A percentile compares a stretch with the other conserved stretches of the same genome.
phyloP scores from a whole-genome alignment of 1,140 invertebrate species.

The Diprion similis region DNA sequence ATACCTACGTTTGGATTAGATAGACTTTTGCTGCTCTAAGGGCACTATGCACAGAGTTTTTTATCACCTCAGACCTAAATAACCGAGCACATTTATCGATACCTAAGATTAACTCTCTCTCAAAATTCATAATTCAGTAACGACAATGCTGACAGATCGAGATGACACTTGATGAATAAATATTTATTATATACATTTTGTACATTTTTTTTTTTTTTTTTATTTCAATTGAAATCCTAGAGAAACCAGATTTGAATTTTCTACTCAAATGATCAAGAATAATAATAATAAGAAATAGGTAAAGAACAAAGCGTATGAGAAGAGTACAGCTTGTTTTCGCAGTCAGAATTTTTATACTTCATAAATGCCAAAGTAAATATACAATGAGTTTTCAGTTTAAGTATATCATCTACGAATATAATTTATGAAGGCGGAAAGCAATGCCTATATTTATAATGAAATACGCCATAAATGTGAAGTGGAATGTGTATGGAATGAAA shows the following conservation, averaged over 20 bases:
- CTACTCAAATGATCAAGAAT: too few relatives aligned
- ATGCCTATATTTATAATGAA: background rate
- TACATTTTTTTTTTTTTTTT: too few relatives aligned
- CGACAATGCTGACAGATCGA: background rate
- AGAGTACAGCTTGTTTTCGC: background rate
- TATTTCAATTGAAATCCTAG: too few relatives aligned
- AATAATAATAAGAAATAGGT: too few relatives aligned
- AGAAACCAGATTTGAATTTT: too few relatives aligned
- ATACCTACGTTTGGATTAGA: too few relatives aligned
- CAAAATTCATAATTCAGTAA: too few relatives aligned
- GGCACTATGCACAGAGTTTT: background rate
- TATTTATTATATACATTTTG: background rate
- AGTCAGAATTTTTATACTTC: background rate
- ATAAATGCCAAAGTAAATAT: background rate
- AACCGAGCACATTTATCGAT: too few relatives aligned
- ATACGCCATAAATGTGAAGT: background rate
- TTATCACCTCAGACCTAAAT: conserved; percentile 1
- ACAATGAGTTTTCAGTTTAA: background rate
- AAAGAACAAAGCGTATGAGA: too few relatives aligned
- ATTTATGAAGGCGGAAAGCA: background rate
- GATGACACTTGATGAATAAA: conserved; percentile 17
- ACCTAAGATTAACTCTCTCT: too few relatives aligned
- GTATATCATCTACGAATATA: background rate
- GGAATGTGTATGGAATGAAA: background rate
- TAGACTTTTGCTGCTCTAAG: background rate